Conservation (phyloP, 2,797 vertebrate genomes). For the Chaenodraco wilsoni region DNA sequence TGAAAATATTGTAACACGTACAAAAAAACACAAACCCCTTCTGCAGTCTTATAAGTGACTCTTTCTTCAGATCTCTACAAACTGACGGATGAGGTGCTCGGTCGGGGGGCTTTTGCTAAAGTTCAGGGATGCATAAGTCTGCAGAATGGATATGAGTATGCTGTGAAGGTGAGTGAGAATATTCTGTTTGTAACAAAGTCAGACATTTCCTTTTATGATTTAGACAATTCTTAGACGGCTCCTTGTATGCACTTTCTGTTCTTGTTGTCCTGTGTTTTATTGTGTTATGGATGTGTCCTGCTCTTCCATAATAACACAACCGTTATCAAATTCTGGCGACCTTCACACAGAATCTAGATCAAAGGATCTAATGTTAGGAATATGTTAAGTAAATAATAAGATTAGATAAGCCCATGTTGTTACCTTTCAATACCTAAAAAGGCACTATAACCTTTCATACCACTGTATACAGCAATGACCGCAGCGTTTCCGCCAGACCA, state of each 20-base stretch:
- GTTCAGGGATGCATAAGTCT: conserved; percentile 94
- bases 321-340: not conserved
- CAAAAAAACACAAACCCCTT: not conserved
- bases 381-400: not conserved
- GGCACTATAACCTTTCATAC: too few species aligned
- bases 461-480: too few species aligned
- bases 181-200: not conserved
- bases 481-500: too few species aligned
- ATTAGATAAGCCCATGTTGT: too few species aligned
- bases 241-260: not conserved
- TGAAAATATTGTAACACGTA: not conserved
- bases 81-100: conserved; percentile 93
- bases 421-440: too few species aligned
- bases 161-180: conserved; percentile 88
- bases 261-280: not conserved
- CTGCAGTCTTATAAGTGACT: conserved; percentile 2
- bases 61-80: conserved; percentile 89
- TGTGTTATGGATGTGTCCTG: not conserved
- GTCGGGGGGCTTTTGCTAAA: conserved; percentile 94
- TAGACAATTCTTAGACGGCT: not conserved
- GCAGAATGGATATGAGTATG: conserved; percentile 93
- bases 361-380: not conserved
- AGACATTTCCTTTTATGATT: not conserved
- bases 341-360: not conserved
- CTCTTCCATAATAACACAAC: not conserved